phyloP scores from a whole-genome alignment of 2,113 vertebrate species.

The Candoia aspera region DNA sequence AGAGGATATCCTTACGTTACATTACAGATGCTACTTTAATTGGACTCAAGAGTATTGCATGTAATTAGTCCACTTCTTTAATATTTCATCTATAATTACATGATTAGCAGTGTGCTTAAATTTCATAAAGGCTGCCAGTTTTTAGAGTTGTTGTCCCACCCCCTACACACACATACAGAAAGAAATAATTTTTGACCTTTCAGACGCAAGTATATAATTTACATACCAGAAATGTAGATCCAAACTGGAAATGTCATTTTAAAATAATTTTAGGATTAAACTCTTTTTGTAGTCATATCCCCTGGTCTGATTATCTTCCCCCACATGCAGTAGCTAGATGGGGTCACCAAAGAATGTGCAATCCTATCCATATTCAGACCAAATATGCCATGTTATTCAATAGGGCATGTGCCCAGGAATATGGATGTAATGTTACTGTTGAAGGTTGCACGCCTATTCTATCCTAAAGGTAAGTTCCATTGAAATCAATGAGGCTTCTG shows the following conservation, averaged over 20 bases:
- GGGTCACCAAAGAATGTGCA: neutral
- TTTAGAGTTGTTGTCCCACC: neutral
- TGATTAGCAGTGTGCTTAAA: conserved; percentile 73
- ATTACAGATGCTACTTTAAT: conserved; percentile 79
- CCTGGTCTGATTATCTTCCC: neutral
- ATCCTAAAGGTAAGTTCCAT: neutral
- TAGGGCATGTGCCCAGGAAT: neutral
- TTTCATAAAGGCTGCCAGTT: conserved; percentile 71
- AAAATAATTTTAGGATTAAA: neutral
- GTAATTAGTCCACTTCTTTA: conserved; percentile 81
- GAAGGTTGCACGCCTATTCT: neutral
- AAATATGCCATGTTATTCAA: neutral
- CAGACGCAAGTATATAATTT: conserved; percentile 12
- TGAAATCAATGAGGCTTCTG: neutral
- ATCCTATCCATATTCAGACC: too few species aligned
- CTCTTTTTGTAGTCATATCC: neutral
- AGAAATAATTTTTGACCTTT: conserved; percentile 65
- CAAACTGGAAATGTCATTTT: neutral
- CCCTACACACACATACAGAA: neutral
- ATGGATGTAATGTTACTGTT: neutral
- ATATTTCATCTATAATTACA: conserved; percentile 83
- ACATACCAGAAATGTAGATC: neutral
- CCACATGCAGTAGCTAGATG: neutral
- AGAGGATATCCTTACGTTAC: conserved; percentile 71
- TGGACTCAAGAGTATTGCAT: conserved; percentile 75